These are phyloP conservation scores for Semibalanus balanoides DNA, from an alignment of 1,140 invertebrate species.

Conservation along the genomic window DNA sequence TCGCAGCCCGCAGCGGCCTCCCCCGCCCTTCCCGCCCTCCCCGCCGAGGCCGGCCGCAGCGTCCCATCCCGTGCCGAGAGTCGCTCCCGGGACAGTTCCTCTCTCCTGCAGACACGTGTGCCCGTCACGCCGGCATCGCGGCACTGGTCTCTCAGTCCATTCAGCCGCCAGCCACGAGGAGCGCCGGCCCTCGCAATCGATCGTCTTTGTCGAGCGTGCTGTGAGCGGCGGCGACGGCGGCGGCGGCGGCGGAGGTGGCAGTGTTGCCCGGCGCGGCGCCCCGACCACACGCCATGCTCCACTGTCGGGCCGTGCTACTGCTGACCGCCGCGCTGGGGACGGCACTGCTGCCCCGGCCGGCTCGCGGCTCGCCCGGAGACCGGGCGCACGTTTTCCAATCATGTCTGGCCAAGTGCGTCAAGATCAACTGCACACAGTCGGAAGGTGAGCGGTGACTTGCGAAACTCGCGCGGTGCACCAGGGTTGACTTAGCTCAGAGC, in stretches of 20 bases:
- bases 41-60: no score
- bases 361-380: background rate
- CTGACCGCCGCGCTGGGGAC: background rate
- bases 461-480: no score
- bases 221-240: no score
- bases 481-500: no score
- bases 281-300: background rate
- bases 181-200: background rate
- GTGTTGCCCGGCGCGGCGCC: background rate
- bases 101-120: background rate
- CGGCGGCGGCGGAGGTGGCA: background rate
- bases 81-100: background rate
- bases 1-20: no score
- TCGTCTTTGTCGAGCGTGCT: background rate
- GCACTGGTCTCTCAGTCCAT: background rate
- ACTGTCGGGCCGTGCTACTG: background rate
- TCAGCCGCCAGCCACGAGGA: background rate
- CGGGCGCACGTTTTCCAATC: background rate
- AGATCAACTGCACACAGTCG: background rate
- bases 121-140: background rate
- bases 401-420: background rate
- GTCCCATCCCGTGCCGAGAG: no score
- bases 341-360: background rate
- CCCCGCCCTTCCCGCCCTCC: no score
- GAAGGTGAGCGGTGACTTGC: background rate